Percentiles rank a stretch among this genome's conserved stretches.
phyloP scores from a whole-genome alignment of 2,888 invertebrate genomes.

The Neoitamus cyanurus region DNA sequence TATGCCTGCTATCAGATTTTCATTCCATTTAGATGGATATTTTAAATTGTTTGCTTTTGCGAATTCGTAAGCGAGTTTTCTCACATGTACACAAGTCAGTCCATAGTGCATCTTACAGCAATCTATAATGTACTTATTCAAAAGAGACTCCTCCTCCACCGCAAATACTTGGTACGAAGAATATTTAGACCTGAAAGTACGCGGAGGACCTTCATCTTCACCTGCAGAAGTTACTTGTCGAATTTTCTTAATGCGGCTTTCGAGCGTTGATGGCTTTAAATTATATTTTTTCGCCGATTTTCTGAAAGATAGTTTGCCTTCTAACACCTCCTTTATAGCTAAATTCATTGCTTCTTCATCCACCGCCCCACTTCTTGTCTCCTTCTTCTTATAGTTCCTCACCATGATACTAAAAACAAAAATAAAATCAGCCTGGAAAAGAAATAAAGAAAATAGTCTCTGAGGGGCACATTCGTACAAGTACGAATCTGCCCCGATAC shows the following conservation, averaged over 20 bases:
- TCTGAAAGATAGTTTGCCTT: neutral
- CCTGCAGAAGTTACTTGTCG: no score
- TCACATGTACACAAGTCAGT: neutral
- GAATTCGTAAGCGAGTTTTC: neutral
- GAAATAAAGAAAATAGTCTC: no score
- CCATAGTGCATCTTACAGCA: neutral
- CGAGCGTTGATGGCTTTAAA: neutral
- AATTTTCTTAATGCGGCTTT: neutral
- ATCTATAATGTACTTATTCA: neutral
- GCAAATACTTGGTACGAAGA: neutral
- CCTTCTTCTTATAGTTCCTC: constrained; percentile 14
- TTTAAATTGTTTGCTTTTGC: neutral
- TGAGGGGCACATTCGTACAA: neutral
- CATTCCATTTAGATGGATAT: neutral
- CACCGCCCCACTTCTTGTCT: constrained; percentile 10
- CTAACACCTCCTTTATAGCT: constrained; percentile 14
- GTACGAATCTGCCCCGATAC: no score
- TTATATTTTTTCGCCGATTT: neutral
- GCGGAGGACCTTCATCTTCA: no score
- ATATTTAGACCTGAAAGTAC: no score
- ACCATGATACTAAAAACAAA: constrained; percentile 19
- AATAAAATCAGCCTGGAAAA: neutral
- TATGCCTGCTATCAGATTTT: neutral
- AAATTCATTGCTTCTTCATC: constrained; percentile 10
- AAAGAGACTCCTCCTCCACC: neutral